Base-by-base conservation (phyloP, 2,113 vertebrate species). In the Microcebus lehilahytsara region DNA sequence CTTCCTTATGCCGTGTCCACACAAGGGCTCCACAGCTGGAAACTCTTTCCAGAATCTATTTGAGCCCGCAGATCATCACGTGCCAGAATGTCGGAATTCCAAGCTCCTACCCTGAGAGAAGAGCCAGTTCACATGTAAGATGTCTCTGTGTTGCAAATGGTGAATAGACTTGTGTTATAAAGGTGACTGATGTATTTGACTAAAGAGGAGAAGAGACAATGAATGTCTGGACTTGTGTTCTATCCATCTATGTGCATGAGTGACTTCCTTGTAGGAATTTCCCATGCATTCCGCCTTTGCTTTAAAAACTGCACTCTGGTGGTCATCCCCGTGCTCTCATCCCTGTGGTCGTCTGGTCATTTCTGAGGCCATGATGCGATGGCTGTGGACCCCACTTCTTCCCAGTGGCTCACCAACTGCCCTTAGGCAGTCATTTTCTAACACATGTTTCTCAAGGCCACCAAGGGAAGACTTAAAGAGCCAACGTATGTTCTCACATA, bases 191-290 rank as follows among this genome's bases (percentile, higher is more conserved):
- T 16, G 3, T 12, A 66, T 77, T 25, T 91, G 53, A 46, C 66
- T 80, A 75, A 95, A 87, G 22, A 93, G 60, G 11, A 85, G 22
- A 94, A 67, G 42, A 83, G 9, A 53, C 85, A 97, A 62, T 37
- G 19, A 11, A 77, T 14, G 9, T 6, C 49, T 74, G 14, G 42
- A 17, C n/a, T 83, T 27, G 62, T 58, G 92, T 85, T 56, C 67
- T 46, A 5, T 8, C 9, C 9, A 34, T 37, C 56, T 88, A 3
- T 49, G 23, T 27, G 14, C 40, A 93, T 72, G 34, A 77, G 27
- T 51, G 72, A 66, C 56, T 85, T 86, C n/a, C 67, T 40, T 49
- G 2, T 17, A 64, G 60, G 22, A 85, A 85, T 89, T 95, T 64
- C 62, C 40, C 30, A 14, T 4, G 17, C 58, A 10, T 4, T 62